These are phyloP conservation scores for Mimas tiliae DNA, from an alignment of 2,888 invertebrate genomes.

Conservation along the genomic window DNA sequence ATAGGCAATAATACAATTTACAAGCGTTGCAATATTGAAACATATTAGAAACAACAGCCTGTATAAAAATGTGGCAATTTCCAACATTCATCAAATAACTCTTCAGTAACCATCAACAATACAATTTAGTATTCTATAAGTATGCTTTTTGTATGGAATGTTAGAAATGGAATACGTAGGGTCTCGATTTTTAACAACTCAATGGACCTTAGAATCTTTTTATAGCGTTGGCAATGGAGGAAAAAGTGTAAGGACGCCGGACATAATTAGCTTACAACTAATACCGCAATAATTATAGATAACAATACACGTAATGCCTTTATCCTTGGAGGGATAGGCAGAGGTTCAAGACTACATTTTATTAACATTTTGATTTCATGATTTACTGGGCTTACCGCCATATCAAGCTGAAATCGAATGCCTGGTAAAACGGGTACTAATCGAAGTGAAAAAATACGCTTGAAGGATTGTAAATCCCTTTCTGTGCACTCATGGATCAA, in stretches of 20 bases:
- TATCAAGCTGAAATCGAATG: no score
- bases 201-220: constrained; percentile 37
- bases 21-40: no score
- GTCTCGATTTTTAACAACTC: constrained; percentile 40
- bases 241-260: constrained; percentile 9
- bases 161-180: not conserved
- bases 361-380: no score
- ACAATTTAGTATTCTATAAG: not conserved
- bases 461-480: no score
- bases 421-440: no score
- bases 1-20: no score
- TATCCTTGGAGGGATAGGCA: not conserved
- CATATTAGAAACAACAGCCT: no score
- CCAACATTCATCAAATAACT: not conserved
- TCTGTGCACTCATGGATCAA: no score
- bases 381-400: no score
- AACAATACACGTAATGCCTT: not conserved
- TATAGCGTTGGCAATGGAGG: constrained; percentile 27
- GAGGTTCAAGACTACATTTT: not conserved
- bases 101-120: not conserved
- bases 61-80: no score
- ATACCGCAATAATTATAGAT: not conserved
- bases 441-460: no score
- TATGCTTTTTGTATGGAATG: no score
- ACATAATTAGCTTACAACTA: not conserved